Evolutionary conservation across 1,140 invertebrate species (phyloP).

Genomic region (Delia radicum): DNA sequence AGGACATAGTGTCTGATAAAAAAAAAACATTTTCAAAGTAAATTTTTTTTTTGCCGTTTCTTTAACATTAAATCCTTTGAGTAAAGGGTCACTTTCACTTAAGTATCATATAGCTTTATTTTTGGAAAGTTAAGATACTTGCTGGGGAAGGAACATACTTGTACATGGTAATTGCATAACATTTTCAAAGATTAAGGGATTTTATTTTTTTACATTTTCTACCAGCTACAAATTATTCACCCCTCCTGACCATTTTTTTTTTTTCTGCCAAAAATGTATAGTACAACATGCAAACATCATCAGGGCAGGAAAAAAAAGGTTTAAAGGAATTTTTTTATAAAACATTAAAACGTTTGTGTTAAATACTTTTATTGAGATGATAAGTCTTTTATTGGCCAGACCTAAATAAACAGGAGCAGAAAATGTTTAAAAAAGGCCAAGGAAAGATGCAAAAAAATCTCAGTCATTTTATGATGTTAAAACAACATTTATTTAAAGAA

Average conservation of each 20-base stretch:
- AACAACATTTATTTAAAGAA: slow-evolving; percentile 20
- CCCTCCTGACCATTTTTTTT: slow-evolving; percentile 25
- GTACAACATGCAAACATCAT: slow-evolving; percentile 13
- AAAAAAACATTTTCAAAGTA: neutral
- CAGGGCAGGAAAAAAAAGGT: slow-evolving; percentile 3
- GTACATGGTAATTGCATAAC: slow-evolving; percentile 52
- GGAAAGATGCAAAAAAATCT: neutral
- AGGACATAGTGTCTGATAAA: neutral
- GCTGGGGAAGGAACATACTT: neutral
- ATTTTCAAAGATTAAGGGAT: slow-evolving; percentile 56
- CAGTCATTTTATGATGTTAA: neutral
- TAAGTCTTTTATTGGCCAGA: slow-evolving; percentile 56
- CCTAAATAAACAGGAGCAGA: slow-evolving; percentile 50
- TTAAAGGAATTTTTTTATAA: slow-evolving; percentile 44
- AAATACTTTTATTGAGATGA: slow-evolving; percentile 57
- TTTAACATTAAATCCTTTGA: slow-evolving; percentile 2
- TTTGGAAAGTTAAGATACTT: neutral
- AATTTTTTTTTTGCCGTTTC: neutral
- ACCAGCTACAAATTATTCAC: slow-evolving; percentile 8
- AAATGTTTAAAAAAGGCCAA: neutral
- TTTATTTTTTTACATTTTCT: slow-evolving; percentile 33
- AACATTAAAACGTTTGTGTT: slow-evolving; percentile 54
- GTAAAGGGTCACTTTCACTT: slow-evolving; percentile 26
- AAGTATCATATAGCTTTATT: slow-evolving; percentile 11
- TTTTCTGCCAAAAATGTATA: neutral